Base-by-base conservation (phyloP, 2,797 vertebrate species). In the Manis crassicaudata region DNA sequence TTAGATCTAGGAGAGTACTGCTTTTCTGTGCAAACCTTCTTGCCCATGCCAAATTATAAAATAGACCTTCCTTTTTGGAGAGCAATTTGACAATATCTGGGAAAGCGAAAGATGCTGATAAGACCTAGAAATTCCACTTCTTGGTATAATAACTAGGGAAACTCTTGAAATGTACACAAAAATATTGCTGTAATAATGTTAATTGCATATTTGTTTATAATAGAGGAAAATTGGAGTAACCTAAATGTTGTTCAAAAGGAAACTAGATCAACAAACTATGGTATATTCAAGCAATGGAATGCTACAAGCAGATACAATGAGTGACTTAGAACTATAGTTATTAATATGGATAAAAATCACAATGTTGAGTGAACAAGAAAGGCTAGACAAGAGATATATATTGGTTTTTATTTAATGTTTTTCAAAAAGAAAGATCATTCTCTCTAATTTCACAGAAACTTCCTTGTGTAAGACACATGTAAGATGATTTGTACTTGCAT, bases 1-100 rank as follows among this genome's bases (percentile, higher is more conserved):
- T 86, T 62, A 84, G 40, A 95, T 89, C 50, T 84, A n/a, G 84
- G 43, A 94, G 58, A 88, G 87, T 23, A 58, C 0, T 86, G n/a
- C 21, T 89, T 63, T 91, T 89, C 75, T 85, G 7, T 92, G 9
- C 63, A 85, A 80, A 80, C 27, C 56, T 73, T 40, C 29, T 88
- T 9, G 37, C 76, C 68, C 62, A 70, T 70, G 20, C 23, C 62
- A 88, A 70, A 77, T 60, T 84, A 83, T 62, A 70, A 68, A 88
- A 77, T 11, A 82, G 67, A 92, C 16, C 21, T 25, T 82, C 46
- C 75, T 95, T 62, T 77, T 83, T 88, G n/a, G 43, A 92, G 52
- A 88, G 29, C 32, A 75, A 58, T 92, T 87, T 81, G 32, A 11
- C 67, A 58, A 52, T 68, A 23, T 68, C 40, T n/a, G 35, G 43